Percentiles rank a stretch among this genome's conserved stretches.
Evolutionary conservation across 2,113 vertebrate species (phyloP).

Genomic region (Leuciscus idus): DNA sequence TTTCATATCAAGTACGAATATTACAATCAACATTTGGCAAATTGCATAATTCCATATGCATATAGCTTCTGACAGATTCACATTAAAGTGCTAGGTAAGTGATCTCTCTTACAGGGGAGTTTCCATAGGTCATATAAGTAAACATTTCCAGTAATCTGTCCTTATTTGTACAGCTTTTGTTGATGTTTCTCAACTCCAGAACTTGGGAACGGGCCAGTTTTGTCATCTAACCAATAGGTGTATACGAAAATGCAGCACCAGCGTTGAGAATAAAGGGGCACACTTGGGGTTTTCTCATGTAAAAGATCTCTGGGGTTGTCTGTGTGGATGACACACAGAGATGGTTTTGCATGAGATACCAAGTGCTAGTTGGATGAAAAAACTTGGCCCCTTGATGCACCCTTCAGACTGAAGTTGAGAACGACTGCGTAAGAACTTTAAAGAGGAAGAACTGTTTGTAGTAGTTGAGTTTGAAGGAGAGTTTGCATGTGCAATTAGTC

Average conservation of each 20-base stretch:
- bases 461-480: conserved; percentile 32
- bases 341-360: conserved; percentile 71
- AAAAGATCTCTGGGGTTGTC: conserved; percentile 65
- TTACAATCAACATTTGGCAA: conserved; percentile 37
- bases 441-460: conserved; percentile 57
- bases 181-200: conserved; percentile 78
- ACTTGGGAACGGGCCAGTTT: conserved; percentile 80
- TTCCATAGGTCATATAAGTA: conserved; percentile 42
- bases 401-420: conserved; percentile 77
- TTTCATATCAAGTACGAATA: conserved; percentile 18
- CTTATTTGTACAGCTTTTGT: conserved; percentile 50
- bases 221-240: conserved; percentile 73
- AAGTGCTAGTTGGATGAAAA: conserved; percentile 77
- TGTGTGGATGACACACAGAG: conserved; percentile 4
- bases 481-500: neutral
- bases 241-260: conserved; percentile 50
- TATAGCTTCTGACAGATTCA: conserved; percentile 47
- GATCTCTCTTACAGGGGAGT: conserved; percentile 37
- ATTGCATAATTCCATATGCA: conserved; percentile 20
- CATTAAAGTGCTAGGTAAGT: conserved; percentile 72
- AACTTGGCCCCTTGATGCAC: conserved; percentile 82
- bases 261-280: conserved; percentile 47
- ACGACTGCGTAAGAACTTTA: conserved; percentile 64
- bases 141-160: conserved; percentile 18
- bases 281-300: conserved; percentile 64